These are phyloP conservation scores for Callospermophilus lateralis DNA, from an alignment of 2,113 vertebrate genomes.

Conservation along the genomic window DNA sequence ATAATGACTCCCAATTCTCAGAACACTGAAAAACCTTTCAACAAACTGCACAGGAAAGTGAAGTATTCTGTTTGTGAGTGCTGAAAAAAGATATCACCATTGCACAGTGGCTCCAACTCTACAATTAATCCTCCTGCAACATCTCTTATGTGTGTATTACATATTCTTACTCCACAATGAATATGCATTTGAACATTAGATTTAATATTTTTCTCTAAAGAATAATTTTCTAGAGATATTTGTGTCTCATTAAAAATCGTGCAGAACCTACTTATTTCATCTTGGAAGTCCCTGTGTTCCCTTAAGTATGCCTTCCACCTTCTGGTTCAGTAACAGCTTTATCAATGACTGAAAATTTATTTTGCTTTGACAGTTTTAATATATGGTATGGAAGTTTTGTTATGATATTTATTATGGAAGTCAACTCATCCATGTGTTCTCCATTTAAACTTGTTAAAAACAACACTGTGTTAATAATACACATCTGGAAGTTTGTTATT, in stretches of 20 bases:
- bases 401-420: background rate
- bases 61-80: slow-evolving; percentile 18
- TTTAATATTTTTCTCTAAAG: background rate
- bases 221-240: slow-evolving; percentile 10
- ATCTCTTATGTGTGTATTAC: background rate
- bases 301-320: background rate
- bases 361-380: slow-evolving; percentile 39
- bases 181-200: background rate
- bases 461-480: background rate
- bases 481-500: background rate
- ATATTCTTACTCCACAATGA: background rate
- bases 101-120: background rate
- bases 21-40: slow-evolving; percentile 62
- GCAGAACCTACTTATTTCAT: background rate
- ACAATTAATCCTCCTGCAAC: background rate
- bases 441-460: background rate
- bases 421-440: background rate
- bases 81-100: background rate
- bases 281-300: background rate
- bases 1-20: slow-evolving; percentile 66
- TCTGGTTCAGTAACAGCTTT: background rate
- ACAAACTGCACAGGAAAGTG: slow-evolving; percentile 20
- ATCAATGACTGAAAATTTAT: background rate
- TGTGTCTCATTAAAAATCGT: slow-evolving; percentile 10
- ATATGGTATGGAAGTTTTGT: background rate